Evolutionary conservation across 2,797 vertebrate species (phyloP).

Genomic region (Ptychobarbus kaznakovi): DNA sequence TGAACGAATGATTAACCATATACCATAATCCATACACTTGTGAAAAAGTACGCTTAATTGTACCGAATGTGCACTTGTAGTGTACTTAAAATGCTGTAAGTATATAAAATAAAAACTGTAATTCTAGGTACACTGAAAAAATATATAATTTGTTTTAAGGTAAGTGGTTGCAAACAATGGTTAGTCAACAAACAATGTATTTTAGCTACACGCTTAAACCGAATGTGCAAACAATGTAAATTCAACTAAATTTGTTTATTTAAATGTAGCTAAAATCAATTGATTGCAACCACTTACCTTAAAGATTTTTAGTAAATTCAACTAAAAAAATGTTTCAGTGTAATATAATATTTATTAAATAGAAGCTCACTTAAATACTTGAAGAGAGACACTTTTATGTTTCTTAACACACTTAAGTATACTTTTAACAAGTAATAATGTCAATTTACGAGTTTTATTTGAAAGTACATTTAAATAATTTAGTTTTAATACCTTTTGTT

Average conservation of each 20-base stretch:
- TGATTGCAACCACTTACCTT: no score
- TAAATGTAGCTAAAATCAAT: no score
- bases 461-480: neutral
- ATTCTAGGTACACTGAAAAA: no score
- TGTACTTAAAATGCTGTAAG: neutral
- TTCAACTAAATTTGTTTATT: no score
- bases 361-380: neutral
- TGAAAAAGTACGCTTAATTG: neutral
- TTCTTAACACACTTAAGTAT: neutral
- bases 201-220: no score
- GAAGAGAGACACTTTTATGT: neutral
- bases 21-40: neutral
- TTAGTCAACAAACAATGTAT: no score
- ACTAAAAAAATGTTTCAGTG: no score
- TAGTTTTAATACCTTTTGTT: neutral
- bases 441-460: neutral
- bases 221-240: no score
- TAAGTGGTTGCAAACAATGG: no score
- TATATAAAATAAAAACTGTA: neutral
- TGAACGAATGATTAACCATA: neutral
- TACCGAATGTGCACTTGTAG: neutral
- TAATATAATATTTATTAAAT: neutral
- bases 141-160: no score
- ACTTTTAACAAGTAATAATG: neutral
- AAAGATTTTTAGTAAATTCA: no score